These are phyloP conservation scores for Drosophila lowei DNA, from an alignment of 1,140 invertebrate genomes.

Conservation along the genomic window DNA sequence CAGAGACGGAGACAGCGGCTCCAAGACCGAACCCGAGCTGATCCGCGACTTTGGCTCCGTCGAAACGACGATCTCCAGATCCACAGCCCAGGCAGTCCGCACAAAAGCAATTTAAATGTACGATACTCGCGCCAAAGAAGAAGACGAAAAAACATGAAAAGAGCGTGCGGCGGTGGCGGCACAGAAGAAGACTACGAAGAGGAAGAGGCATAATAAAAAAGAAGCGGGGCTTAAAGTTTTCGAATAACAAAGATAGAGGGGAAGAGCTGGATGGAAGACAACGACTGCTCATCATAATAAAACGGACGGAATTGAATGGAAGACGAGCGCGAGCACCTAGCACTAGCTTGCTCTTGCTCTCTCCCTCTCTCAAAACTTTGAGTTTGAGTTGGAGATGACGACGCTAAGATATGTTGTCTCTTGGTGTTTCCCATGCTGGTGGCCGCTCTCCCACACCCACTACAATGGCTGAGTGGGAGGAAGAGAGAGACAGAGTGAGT, in stretches of 20 bases:
- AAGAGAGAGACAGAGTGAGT: neutral
- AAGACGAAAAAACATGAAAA: conserved; percentile 76
- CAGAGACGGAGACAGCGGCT: conserved; percentile 1
- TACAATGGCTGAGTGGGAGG: conserved; percentile 2
- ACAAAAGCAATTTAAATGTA: conserved; percentile 77
- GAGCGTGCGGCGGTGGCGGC: conserved; percentile 21
- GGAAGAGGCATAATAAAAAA: conserved; percentile 55
- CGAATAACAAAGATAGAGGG: conserved; percentile 34
- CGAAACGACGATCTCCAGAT: conserved; percentile 44
- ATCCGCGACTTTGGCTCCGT: conserved; percentile 20
- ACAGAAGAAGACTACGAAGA: conserved; percentile 23
- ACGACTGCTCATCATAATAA: conserved; percentile 73
- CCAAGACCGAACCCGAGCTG: conserved; percentile 9
- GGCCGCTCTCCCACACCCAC: conserved; percentile 27
- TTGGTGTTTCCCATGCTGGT: conserved; percentile 65
- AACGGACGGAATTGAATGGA: conserved; percentile 79
- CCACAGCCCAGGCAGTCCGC: conserved; percentile 29
- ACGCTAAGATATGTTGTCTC: conserved; percentile 57
- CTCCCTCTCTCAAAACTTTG: conserved; percentile 13
- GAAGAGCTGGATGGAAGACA: conserved; percentile 38
- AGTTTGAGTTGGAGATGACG: conserved; percentile 47
- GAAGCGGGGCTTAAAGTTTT: conserved; percentile 49
- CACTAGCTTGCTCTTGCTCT: conserved; percentile 23
- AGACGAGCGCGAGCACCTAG: conserved; percentile 32
- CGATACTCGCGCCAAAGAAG: conserved; percentile 59